phyloP scores from a whole-genome alignment of 2,113 vertebrate species.

The Prunella himalayana region DNA sequence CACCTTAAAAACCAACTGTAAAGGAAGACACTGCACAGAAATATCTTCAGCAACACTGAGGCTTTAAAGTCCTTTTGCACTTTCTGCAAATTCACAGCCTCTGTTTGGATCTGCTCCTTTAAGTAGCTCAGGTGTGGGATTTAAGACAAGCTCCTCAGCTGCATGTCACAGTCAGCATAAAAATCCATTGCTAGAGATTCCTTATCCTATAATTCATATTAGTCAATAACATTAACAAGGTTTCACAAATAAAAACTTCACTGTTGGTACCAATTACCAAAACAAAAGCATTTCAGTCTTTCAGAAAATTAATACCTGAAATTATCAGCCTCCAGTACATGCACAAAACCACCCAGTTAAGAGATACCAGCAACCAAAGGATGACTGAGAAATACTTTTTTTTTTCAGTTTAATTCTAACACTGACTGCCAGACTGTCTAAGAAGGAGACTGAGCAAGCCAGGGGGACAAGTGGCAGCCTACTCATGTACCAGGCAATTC shows the following conservation, averaged over 20 bases:
- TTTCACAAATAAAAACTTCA: neutral
- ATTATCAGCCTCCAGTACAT: neutral
- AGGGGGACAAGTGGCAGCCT: neutral
- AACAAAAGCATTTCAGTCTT: neutral
- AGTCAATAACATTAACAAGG: neutral
- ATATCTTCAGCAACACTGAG: neutral
- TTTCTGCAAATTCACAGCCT: neutral
- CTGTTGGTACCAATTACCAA: neutral
- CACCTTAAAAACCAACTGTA: neutral
- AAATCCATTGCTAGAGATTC: neutral
- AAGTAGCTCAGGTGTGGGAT: neutral
- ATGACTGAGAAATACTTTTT: neutral
- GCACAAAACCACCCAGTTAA: neutral
- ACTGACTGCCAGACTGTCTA: neutral
- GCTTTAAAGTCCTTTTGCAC: neutral
- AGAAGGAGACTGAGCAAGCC: rapidly evolving
- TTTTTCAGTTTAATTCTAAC: neutral
- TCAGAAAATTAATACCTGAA: neutral
- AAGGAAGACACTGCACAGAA: neutral
- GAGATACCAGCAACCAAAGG: neutral
- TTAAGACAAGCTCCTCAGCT: neutral
- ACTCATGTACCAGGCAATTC: neutral
- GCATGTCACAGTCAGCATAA: neutral
- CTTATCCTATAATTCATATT: neutral
- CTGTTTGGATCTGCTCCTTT: neutral